phyloP scores from a whole-genome alignment of 2,113 vertebrate genomes.

The Centropristis striata region DNA sequence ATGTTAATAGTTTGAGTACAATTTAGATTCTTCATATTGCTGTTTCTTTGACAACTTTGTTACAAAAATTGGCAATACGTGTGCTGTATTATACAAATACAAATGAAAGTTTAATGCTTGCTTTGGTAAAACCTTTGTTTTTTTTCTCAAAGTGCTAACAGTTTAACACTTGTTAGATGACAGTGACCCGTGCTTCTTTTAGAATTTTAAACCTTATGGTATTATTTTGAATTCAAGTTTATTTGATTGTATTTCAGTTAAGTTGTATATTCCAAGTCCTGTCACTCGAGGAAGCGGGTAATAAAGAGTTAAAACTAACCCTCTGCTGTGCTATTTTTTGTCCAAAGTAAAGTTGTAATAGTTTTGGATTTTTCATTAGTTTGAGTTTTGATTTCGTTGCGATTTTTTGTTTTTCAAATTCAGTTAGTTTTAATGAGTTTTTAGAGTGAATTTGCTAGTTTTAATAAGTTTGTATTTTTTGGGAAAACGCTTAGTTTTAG shows the following conservation, averaged over 20 bases:
- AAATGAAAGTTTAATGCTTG: not conserved
- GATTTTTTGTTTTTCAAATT: too few species aligned
- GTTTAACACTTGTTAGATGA: not conserved
- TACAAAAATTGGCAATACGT: not conserved
- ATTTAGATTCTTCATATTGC: not conserved
- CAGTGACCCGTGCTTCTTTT: too few species aligned
- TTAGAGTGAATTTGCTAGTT: too few species aligned
- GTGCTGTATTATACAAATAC: too few species aligned
- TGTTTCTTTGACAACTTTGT: not conserved
- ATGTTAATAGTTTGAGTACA: not conserved
- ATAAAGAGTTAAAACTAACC: constrained; percentile 17
- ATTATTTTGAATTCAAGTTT: not conserved
- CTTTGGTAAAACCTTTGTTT: not conserved
- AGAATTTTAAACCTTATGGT: not conserved
- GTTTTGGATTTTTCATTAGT: too few species aligned
- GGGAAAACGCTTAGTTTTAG: too few species aligned
- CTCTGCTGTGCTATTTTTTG: not conserved
- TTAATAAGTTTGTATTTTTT: too few species aligned
- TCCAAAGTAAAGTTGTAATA: too few species aligned
- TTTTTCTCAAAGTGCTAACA: not conserved
- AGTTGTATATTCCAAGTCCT: constrained; percentile 18
- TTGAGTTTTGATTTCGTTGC: too few species aligned
- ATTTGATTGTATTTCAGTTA: not conserved
- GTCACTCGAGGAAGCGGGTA: not conserved
- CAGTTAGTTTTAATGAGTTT: too few species aligned